A percentile compares a stretch with the other conserved stretches of the same genome.
Evolutionary conservation across 2,888 invertebrate species (phyloP).

Genomic region (Drosophila anceps): DNA sequence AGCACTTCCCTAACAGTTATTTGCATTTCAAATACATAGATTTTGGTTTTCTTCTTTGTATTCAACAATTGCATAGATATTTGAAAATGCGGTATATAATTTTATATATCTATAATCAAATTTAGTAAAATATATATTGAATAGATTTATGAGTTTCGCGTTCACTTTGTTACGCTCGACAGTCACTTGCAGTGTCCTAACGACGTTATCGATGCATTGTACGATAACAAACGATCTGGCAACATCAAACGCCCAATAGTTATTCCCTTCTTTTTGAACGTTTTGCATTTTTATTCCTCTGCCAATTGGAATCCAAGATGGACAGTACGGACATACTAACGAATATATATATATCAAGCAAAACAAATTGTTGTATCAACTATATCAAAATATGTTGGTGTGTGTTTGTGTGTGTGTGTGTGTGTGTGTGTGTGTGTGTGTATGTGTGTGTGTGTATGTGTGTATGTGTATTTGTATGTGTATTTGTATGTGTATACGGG

Average conservation of each 20-base stretch:
- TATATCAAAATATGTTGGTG: background rate
- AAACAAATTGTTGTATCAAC: background rate
- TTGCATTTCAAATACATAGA: background rate
- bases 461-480: too few species aligned
- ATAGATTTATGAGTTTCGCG: constrained; percentile 7
- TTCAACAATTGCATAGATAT: constrained; percentile 4
- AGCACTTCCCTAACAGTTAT: background rate
- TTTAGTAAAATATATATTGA: constrained; percentile 14
- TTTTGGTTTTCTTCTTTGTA: background rate
- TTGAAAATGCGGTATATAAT: constrained; percentile 57
- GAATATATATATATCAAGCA: background rate
- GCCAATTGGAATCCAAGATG: background rate
- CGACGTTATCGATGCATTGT: constrained; percentile 12
- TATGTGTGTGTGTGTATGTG: too few species aligned
- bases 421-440: too few species aligned
- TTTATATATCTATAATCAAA: constrained; percentile 52
- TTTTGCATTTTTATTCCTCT: background rate
- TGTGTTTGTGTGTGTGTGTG: too few species aligned
- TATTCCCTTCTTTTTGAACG: background rate
- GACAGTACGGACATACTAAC: background rate
- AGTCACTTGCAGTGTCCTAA: background rate
- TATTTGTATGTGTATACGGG: background rate
- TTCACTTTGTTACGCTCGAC: too few species aligned
- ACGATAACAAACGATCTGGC: background rate
- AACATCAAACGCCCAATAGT: constrained; percentile 8